phyloP scores from a whole-genome alignment of 53 echinoderm and acorn worm species.

The Hippasteria phrygiana region DNA sequence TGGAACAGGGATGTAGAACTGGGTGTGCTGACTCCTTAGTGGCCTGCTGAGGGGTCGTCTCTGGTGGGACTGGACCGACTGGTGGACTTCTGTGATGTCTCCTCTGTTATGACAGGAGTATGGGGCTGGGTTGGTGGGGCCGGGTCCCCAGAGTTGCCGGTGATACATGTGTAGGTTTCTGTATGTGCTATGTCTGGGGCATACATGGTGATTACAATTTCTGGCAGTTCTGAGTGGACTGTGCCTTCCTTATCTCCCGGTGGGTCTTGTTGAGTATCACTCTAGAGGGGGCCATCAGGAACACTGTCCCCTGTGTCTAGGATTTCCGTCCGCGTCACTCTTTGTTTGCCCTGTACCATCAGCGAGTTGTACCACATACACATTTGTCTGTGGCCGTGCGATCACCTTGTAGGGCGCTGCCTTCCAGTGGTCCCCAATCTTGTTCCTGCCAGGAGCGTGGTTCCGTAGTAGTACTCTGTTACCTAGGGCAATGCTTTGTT shows the following conservation, averaged over 20 bases:
- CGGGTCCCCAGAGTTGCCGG: neutral
- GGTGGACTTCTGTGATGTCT: too few species aligned
- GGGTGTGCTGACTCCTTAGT: too few species aligned
- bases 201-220: neutral
- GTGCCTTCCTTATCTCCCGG: neutral
- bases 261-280: neutral
- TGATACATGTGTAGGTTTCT: too few species aligned
- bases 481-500: too few species aligned
- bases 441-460: conserved; percentile 20
- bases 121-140: neutral
- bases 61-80: neutral
- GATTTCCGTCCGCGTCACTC: conserved; percentile 65
- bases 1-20: too few species aligned
- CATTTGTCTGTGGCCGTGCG: conserved; percentile 57
- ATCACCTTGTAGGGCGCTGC: conserved; percentile 63
- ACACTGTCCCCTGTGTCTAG: conserved; percentile 43
- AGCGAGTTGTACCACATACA: conserved; percentile 65
- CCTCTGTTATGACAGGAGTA: neutral
- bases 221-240: neutral
- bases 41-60: too few species aligned
- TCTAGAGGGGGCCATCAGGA: neutral
- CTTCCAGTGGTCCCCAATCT: conserved; percentile 66
- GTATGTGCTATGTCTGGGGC: neutral
- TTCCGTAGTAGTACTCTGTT: too few species aligned
- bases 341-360: conserved; percentile 57